Base-by-base conservation (phyloP, 2,888 invertebrate species). In the Artemia sinica region DNA sequence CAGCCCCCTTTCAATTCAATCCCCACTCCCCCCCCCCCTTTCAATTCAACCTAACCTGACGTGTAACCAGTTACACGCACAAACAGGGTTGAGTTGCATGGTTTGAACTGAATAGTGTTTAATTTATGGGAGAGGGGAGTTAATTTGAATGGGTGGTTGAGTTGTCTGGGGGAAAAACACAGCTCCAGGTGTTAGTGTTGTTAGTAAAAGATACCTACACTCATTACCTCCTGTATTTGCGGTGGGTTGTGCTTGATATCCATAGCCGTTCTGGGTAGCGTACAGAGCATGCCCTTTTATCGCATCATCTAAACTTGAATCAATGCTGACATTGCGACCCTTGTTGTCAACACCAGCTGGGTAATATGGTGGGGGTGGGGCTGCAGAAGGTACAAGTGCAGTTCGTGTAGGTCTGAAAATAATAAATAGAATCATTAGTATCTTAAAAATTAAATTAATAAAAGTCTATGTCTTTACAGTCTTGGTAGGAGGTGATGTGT, bases 301-400 rank as follows among this genome's bases (percentile, higher is more conserved):
- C 9, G 89, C 87, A 75, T 91, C 91, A 75, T 91, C 91, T 71
- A 75, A 88, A 48, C 67, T 88, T 74, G 90, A 81, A 75, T 92
- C 92, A 83, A 91, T 84, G 10, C 89, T 89, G 78, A 90, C 88
- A 78, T 92, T 91, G 66, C 92, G 80, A 49, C 91, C 92, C 79
- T 92, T 92, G 78, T 92, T 92, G 79, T 92, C 92, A 83, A 89
- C 85, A 0, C 89, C 89, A 66, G 87, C 84, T 12, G 85, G 85
- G n/a, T 91, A 89, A 76, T 91, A 91, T 75, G 91, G 91, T 0
- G 91, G 91, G 50, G 91, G 91, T 41, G 91, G 91, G 72, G 86
- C 88, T 78, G 89, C 89, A 72, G 88, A 87, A n/a, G 88, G 85
- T 63, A 89, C 88, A 78, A 90, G 86, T 67, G 89, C 87, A 18